Evolutionary conservation across 2,888 invertebrate genomes (phyloP), one percentile per base, ranked within the genome.

Genomic region (Taphrorychus bicolor): DNA sequence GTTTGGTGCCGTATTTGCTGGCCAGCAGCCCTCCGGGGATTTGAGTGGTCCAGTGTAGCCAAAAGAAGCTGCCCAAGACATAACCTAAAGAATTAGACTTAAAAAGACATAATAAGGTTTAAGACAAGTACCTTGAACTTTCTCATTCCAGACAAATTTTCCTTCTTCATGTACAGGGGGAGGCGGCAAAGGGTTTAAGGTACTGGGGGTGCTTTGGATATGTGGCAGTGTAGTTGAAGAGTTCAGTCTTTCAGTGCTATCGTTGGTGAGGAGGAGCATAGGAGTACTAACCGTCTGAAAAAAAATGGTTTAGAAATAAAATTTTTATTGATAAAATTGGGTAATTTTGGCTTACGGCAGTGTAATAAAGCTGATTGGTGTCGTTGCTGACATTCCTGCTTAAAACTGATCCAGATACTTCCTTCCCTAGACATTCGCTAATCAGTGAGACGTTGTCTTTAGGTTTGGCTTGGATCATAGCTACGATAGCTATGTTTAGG

Each of bases 1-100:
- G 76, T 78, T 92, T 92, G 0, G 91, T 90, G 0, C 92, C 92
- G 75, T 88, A 89, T 71, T 85, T 86, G 64, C 87, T 85, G 0
- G 91, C 89, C 56, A 91, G 75, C 62, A 89, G 81, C 22, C 91
- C 92, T 11, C 91, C 92, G 0, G 91, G 91, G 24, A 92, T 81
- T 81, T 92, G 91, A 0, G 88, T 86, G 0, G 87, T 52, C 86
- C 91, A 89, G 76, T 92, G 91, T 1, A 90, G 80, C 88, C 89
- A 91, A 79, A 89, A 92, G 77, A 90, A 92, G 0, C 89, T 87
- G 0, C 90, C 89, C 60, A 91, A 41, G 4, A 68, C 59, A 24
- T 69, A 21, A 21, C 69, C 64, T 64, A 7, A 17, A 57, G 18
- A n/a, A n/a, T n/a, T n/a, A 45, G 22, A 19, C 11, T 24, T 51